Base-by-base conservation (phyloP, 1,140 invertebrate genomes). In the Drosophila ohnishii region DNA sequence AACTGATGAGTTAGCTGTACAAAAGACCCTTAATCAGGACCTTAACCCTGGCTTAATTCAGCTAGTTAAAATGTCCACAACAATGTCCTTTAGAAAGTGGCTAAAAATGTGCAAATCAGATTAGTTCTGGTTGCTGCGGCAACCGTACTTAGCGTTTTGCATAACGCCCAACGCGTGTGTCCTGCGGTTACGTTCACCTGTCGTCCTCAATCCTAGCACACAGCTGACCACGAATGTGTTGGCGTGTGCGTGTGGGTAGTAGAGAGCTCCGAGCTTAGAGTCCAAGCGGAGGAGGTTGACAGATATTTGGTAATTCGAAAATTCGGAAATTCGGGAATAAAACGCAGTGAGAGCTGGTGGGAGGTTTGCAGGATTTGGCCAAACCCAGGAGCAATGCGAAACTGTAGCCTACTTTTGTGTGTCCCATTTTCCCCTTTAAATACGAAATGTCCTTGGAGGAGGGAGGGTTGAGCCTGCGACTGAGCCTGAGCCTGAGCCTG, bases 401-500 rank as follows among this genome's bases (percentile, higher is more conserved):
- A 84, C 47, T 70, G 40, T 74, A 64, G 67, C 77, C 73, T 45
- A 66, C 73, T 45, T 70, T 84, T 74, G 60, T 40, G 81, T 42
- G 77, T 62, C 42, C 57, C 59, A 62, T 50, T 77, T 80, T 57
- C 40, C 63, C 47, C 19, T 60, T 37, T 79, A 79, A 79, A 69
- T 67, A 22, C 62, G 32, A 47, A 11, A 40, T 34, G 30, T 5
- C 25, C 25, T 50, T 32, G 19, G 2, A 11, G 19, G 2, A 11
- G 50, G 5, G n/a, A 35, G 25, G n/a, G n/a, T n/a, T n/a, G n/a
- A n/a, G 30, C 14, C 7, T 37, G 19, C 8, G 13, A 10, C 10
- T 11, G 2, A 32, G 8, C 32, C 32, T n/a, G 25, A 42, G 13
- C 9, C 30, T 7, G 30, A 28, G 22, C n/a, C 3, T 13, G 37